Conservation (phyloP, 2,888 invertebrate species). For the Cotesia congregata region DNA sequence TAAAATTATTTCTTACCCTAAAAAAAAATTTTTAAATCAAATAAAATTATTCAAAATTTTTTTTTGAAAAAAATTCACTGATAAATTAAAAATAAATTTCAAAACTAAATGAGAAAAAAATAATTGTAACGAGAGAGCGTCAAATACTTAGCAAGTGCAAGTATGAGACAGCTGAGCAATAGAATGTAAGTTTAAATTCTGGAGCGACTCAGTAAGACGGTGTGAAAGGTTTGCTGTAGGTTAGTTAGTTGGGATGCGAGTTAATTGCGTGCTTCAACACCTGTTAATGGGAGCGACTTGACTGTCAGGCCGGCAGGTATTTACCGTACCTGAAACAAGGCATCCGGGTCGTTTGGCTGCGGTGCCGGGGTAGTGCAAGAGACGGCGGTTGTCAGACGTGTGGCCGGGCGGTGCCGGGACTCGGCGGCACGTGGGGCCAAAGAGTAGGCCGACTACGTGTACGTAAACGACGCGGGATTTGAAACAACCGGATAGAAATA, state of each 20-base stretch:
- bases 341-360: slow-evolving; percentile 52
- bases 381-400: slow-evolving; percentile 58
- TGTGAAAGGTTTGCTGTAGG: slow-evolving; percentile 17
- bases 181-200: too few relatives aligned
- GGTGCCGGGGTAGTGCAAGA: slow-evolving; percentile 52
- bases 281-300: slow-evolving; percentile 59
- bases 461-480: not conserved
- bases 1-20: too few relatives aligned
- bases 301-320: slow-evolving; percentile 62
- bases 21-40: too few relatives aligned
- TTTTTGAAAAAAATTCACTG: too few relatives aligned
- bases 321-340: slow-evolving; percentile 55
- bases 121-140: too few relatives aligned
- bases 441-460: slow-evolving; percentile 10
- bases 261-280: slow-evolving; percentile 64
- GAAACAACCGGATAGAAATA: not conserved
- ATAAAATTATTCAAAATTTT: too few relatives aligned
- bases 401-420: slow-evolving; percentile 35
- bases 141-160: too few relatives aligned
- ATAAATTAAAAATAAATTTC: too few relatives aligned
- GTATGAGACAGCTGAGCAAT: too few relatives aligned
- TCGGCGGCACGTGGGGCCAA: slow-evolving; percentile 25
- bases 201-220: not conserved
- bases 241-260: slow-evolving; percentile 49
- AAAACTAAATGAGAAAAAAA: too few relatives aligned